Evolutionary conservation across 2,797 vertebrate genomes (phyloP).

Genomic region (Acropternis orthonyx): DNA sequence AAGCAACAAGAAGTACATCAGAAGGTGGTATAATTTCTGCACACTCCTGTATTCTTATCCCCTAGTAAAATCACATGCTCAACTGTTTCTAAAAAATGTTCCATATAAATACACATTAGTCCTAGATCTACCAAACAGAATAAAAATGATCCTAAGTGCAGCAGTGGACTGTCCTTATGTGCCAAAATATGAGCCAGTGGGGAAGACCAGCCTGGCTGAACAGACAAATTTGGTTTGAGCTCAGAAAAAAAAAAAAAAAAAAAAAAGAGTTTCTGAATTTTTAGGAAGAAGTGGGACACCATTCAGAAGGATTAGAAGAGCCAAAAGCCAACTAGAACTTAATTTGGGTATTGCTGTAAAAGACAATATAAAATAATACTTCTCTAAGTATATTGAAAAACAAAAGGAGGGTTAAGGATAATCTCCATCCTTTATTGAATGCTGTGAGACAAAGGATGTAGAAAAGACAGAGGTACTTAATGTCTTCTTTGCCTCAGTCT

Average conservation of each 20-base stretch:
- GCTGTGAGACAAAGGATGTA: neutral
- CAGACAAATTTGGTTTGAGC: neutral
- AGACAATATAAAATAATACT: neutral
- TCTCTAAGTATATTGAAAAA: neutral
- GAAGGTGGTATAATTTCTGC: neutral
- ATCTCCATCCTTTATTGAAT: neutral
- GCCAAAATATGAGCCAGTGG: accelerated
- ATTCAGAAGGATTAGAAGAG: neutral
- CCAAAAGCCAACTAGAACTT: neutral
- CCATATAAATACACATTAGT: neutral
- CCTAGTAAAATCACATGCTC: neutral
- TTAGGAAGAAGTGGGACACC: neutral
- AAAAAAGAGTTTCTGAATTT: neutral
- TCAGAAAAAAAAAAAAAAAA: neutral
- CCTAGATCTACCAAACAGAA: neutral
- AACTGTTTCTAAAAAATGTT: accelerated
- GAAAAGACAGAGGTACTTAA: neutral
- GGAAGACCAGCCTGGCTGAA: neutral
- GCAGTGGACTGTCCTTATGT: neutral
- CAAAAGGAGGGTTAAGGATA: neutral
- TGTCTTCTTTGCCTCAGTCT: neutral
- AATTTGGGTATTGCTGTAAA: neutral
- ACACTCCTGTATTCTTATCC: neutral
- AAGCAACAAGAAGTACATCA: neutral
- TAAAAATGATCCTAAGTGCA: neutral